These are phyloP conservation scores for Saxidomus purpurata DNA, from an alignment of 1,140 invertebrate species.

Conservation along the genomic window DNA sequence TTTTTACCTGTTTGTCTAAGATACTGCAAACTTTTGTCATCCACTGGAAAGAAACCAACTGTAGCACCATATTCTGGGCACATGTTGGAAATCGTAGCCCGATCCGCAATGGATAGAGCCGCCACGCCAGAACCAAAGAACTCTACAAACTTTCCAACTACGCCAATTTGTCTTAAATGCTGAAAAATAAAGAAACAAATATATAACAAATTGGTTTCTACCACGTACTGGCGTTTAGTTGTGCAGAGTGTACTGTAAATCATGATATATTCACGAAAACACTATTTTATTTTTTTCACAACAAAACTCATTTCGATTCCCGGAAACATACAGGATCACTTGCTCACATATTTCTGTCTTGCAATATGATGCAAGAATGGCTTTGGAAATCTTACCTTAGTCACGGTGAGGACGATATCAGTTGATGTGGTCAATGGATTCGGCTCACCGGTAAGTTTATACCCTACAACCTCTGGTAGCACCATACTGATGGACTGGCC, in stretches of 20 bases:
- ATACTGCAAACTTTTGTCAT: conserved; percentile 94
- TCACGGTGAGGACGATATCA: conserved; percentile 98
- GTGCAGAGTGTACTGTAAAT: too few relatives aligned
- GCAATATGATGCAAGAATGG: too few relatives aligned
- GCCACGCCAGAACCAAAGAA: conserved; percentile 98
- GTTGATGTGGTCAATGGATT: conserved; percentile 97
- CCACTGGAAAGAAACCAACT: conserved; percentile 98
- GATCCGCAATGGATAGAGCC: conserved; percentile 96
- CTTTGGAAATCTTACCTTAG: conserved; percentile 92
- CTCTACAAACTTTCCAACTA: conserved; percentile 99
- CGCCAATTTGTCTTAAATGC: conserved; percentile 96
- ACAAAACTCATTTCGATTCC: too few relatives aligned
- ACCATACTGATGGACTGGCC: conserved; percentile 99
- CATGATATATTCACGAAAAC: too few relatives aligned
- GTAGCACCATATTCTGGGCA: conserved; percentile 98
- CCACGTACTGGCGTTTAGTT: too few relatives aligned
- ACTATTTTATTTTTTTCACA: too few relatives aligned
- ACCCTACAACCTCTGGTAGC: conserved; percentile 98
- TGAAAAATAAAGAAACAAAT: too few relatives aligned
- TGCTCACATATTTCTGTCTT: too few relatives aligned
- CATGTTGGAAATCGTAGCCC: conserved; percentile 95
- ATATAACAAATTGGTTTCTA: too few relatives aligned
- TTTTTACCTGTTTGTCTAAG: conserved; percentile 95
- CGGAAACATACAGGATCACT: too few relatives aligned
- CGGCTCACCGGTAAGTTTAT: conserved; percentile 94